Evolutionary conservation across 2,113 vertebrate species (phyloP), one percentile per base, ranked within the genome.

Genomic region (Nestor notabilis): DNA sequence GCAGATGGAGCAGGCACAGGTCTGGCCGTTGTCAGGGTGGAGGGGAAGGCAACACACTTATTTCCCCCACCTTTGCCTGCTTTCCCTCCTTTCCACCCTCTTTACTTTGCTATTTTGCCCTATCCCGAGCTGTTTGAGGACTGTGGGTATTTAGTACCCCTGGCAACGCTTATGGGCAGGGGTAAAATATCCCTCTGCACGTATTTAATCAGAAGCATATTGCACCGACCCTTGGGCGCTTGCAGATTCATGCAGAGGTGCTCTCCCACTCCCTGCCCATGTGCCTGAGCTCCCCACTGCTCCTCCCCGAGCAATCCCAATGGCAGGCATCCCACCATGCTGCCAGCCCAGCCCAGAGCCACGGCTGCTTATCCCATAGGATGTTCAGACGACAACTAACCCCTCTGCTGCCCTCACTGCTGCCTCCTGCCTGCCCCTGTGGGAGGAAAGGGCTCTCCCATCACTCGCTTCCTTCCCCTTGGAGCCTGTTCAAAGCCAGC

Each of bases 381-480:
- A 27, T 58, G 56, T 21, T 35, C 56, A 58, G n/a, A 21, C 13
- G 28, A 29, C 12, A 13, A 41, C 7, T 2, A 58, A 9, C 18
- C 33, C 39, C 69, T 37, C 68, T 39, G 66, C 74, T 61, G 75
- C 87, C 64, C 39, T 78, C 55, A 24, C 24, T 0, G 2, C 85
- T 69, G 74, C 76, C 96, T 85, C 60, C 90, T 18, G 65, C 61
- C 90, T n/a, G 53, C 52, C 72, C 24, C 39, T 5, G 4, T 0
- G 2, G 8, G 71, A 83, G 65, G 23, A 39, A 74, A 66, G 88
- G 76, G 68, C 55, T 72, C 92, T 90, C 81, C 83, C 90, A 80
- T 12, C 85, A 74, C 88, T 91, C n/a, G 0, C 81, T 81, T 91
- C 95, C 93, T 96, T 89, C 89, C 86, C 83, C 92, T 87, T 79